Conservation (phyloP, 92 coral and sea anemone genomes). For the Parazoanthus swiftii region DNA sequence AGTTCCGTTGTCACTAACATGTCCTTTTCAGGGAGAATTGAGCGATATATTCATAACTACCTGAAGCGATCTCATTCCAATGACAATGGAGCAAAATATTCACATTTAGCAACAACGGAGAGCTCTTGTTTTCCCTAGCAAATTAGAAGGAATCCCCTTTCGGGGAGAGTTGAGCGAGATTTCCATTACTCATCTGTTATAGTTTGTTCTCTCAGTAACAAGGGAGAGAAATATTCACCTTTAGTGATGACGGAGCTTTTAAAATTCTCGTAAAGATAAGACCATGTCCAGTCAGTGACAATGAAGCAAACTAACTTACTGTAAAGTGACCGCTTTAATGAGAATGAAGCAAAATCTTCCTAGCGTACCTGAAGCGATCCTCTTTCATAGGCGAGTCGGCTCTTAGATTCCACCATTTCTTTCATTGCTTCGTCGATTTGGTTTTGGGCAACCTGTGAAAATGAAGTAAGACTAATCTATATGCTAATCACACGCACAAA, state of each 20-base stretch:
- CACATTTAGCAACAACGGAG: neutral
- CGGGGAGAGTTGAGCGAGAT: neutral
- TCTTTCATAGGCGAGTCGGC: slow-evolving; percentile 91
- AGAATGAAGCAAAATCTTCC: neutral
- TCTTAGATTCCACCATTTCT: slow-evolving; percentile 88
- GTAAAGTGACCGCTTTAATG: neutral
- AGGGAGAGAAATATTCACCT: neutral
- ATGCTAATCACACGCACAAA: too few relatives aligned
- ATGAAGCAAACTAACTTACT: neutral
- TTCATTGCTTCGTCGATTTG: slow-evolving; percentile 89
- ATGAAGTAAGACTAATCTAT: neutral
- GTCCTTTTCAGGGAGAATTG: neutral
- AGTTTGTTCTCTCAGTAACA: neutral
- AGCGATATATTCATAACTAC: neutral
- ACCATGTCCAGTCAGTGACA: neutral
- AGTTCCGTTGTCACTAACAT: too few relatives aligned
- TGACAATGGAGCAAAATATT: neutral
- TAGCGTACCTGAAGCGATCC: slow-evolving; percentile 81
- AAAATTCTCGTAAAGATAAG: too few relatives aligned
- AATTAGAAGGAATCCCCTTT: too few relatives aligned
- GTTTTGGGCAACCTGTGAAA: slow-evolving; percentile 69
- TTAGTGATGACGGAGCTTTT: neutral
- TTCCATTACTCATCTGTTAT: neutral
- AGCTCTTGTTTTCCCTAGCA: too few relatives aligned
- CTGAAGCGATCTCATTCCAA: neutral